These are phyloP conservation scores for Baronia brevicornis DNA, from an alignment of 2,888 invertebrate species.

Conservation along the genomic window DNA sequence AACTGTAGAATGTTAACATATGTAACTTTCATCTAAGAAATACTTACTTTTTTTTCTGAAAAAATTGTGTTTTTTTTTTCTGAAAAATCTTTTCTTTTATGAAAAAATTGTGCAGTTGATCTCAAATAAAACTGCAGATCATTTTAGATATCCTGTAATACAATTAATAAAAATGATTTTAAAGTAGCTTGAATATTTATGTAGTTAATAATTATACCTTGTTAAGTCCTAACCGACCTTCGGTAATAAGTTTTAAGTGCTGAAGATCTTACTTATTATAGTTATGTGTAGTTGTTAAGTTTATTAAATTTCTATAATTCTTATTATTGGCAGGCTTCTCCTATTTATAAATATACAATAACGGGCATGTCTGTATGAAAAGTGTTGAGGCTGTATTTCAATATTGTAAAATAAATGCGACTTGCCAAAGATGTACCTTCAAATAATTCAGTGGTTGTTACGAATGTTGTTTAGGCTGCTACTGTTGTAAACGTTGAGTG, in stretches of 20 bases:
- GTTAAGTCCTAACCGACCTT: constrained; percentile 1
- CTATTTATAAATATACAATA: constrained; percentile 5
- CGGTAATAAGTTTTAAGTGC: constrained; percentile 8
- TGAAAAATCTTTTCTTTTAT: too few species aligned
- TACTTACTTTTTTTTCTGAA: neutral
- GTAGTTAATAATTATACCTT: constrained; percentile 6
- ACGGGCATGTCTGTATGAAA: constrained; percentile 4
- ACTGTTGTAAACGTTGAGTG: constrained; percentile 35
- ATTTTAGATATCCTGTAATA: neutral
- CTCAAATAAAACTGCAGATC: constrained; percentile 4
- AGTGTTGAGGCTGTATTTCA: constrained; percentile 16
- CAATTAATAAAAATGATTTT: neutral
- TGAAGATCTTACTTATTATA: constrained; percentile 13
- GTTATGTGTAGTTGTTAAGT: constrained; percentile 8
- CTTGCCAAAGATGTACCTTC: constrained; percentile 44
- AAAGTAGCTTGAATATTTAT: constrained; percentile 3
- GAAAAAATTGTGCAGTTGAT: too few species aligned
- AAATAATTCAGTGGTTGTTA: constrained; percentile 29
- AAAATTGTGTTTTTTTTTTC: neutral
- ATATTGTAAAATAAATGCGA: constrained; percentile 19
- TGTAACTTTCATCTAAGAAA: neutral
- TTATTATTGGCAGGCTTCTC: constrained; percentile 9
- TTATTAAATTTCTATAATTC: constrained; percentile 4
- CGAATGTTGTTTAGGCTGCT: constrained; percentile 43
- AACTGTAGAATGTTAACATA: too few species aligned